Evolutionary conservation across 1,140 invertebrate genomes (phyloP).

Genomic region (Danaus plexippus): DNA sequence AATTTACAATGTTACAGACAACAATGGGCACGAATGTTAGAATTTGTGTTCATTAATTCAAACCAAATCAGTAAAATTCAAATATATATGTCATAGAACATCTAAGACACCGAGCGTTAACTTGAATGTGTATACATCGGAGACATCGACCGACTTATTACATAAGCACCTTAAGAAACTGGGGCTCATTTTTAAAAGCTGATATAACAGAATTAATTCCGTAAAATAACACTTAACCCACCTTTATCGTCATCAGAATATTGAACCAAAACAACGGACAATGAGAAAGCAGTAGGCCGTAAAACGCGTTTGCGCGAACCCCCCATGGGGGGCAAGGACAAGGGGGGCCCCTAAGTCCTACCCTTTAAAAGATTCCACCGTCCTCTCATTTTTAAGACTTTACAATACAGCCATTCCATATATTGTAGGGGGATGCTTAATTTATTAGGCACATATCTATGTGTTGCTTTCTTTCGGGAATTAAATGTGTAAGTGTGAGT

Average conservation of each 20-base stretch:
- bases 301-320: conserved; percentile 53
- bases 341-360: conserved; percentile 59
- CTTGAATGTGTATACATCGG: background rate
- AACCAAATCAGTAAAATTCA: no score
- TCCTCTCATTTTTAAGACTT: conserved; percentile 71
- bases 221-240: conserved; percentile 57
- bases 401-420: conserved; percentile 60
- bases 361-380: conserved; percentile 69
- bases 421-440: conserved; percentile 50
- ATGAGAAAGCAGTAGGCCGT: conserved; percentile 54
- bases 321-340: conserved; percentile 34
- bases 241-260: conserved; percentile 58
- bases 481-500: conserved; percentile 36
- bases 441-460: conserved; percentile 35
- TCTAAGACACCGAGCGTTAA: background rate
- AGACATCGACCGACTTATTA: no score
- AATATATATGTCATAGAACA: no score
- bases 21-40: conserved; percentile 12
- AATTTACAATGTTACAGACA: conserved; percentile 13
- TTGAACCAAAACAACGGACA: conserved; percentile 64
- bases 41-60: no score
- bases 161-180: conserved; percentile 11
- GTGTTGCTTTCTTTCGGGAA: conserved; percentile 34
- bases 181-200: conserved; percentile 17
- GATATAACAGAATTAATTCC: conserved; percentile 39